Evolutionary conservation across 2,888 invertebrate species (phyloP), one percentile per base, ranked within the genome.

Genomic region (Ptycholaimellus sp.): DNA sequence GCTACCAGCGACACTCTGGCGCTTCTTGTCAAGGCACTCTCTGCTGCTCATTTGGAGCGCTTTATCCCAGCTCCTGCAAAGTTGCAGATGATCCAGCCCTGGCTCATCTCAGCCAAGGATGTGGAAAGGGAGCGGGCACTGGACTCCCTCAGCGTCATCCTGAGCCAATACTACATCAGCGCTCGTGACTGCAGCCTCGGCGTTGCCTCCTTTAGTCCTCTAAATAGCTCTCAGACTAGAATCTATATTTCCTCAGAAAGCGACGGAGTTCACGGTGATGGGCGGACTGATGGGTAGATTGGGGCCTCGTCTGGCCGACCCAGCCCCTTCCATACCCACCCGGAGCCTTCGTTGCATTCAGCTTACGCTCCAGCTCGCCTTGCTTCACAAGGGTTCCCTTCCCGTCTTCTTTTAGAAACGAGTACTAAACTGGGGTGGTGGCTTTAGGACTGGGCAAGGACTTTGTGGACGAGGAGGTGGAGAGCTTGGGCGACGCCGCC

Each of bases 291-390:
- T 57, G 14, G 56, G 49, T 18, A 47, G 55, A 13, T 42, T 54
- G 16, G 43, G 51, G 16, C 56, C 56, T 3, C 46, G 56, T 18
- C 44, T 55, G 25, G 47, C 49, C 3, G 56, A 56, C 41, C 47
- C 51, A 6, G 33, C 50, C n/a, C 42, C 43, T 25, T 41, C 44
- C 23, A 51, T 56, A 21, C 43, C 56, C 3, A 31, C 39, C 11
- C 42, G 45, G 27, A 41, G 49, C 9, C 32, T 48, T 14, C 38
- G 42, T 3, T 46, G 46, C n/a, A 44, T 50, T 28, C 46, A 48
- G 34, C 44, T 44, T 43, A 40, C 49, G 21, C 41, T 50, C 6
- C 30, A 46, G 33, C 36, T 49, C 14, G 44, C 48, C 0, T 42
- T 45, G 19, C 41, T 47, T 27, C 48, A 49, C 36, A 47, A 48